Evolutionary conservation across 2,113 vertebrate species (phyloP), one percentile per base, ranked within the genome.

Genomic region (Dipodomys stephensi): DNA sequence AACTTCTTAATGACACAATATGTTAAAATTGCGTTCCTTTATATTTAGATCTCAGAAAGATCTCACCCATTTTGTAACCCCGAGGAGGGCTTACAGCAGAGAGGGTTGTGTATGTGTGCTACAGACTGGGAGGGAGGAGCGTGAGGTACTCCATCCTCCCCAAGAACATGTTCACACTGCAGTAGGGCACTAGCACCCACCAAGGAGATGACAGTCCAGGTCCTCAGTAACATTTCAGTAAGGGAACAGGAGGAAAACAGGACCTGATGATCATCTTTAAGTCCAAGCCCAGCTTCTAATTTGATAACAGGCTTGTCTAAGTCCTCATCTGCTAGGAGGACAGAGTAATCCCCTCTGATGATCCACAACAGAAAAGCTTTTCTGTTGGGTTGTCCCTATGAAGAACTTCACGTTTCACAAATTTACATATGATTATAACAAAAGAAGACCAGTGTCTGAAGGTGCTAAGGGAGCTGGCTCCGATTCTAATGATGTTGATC

Each of bases 1-100:
- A 98, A 98, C 97, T 98, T 98, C 98, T 98, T 98, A 98, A 98
- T 98, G 97, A 98, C 96, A 98, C 97, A 98, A 98, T 98, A 98
- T 93, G 97, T 98, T 98, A 98, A 98, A 98, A 98, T 98, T 98
- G 87, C 90, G 90, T 97, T 97, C 92, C 91, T 98, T 98, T 98
- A 97, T 97, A 98, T 98, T 98, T 98, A 98, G 97, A 98, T 97
- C 96, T 97, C 94, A 96, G 94, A 97, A 97, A 97, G 83, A 97
- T 87, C 86, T 97, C 97, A 97, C 96, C 82, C 96, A 97, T 97
- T 97, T 97, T 96, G 91, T 88, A 98, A 91, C 60, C 82, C 82
- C 9, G 85, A 97, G 92, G 86, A 97, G 35, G 93, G 97, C 91
- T 71, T 94, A 93, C 44, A 27, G 76, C 39, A 96, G 93, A 67